Evolutionary conservation across 2,113 vertebrate genomes (phyloP), one percentile per base, ranked within the genome.

Genomic region (cattle (Bos taurus)): DNA sequence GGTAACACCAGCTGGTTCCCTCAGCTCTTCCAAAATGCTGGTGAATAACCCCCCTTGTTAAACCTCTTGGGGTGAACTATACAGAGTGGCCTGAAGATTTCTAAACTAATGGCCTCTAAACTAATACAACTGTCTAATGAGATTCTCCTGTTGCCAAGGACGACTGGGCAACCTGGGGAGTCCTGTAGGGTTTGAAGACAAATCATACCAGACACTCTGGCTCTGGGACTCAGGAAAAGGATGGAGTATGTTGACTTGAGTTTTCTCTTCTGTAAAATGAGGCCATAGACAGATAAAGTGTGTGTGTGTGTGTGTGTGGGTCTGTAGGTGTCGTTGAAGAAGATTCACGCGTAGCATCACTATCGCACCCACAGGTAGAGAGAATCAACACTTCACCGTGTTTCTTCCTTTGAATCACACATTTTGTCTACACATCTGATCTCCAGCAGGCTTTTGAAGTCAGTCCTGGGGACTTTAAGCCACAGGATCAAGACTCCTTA

Each of bases 331-430:
- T 10, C 9, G 2, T 12, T 30, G 28, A 52, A 28, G 59, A 62
- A 36, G 62, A 77, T 5, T 4, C 6, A 3, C 43, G 3, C 2
- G 2, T 43, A 6, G 30, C 30, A 1, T 30, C 6, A 30, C 15
- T 28, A 3, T 30, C 60, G 3, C 3, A 3, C 46, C 46, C 46
- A 74, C 25, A 33, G 16, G 6, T 3, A 36, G 25, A 36, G 23
- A 5, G 1, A 4, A 15, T 6, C 50, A 12, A 40, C 2, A 25
- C 8, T 7, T 3, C 12, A 2, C 30, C n/a, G 8, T 30, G 17
- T 48, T 23, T 6, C 16, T 82, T 36, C 54, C 78, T 54, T 17
- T 25, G 71, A 74, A 12, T 43, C 50, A 6, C 59, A 5, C 1
- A 0, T 48, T 17, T 25, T 80, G n/a, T 21, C 46, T n/a, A 21